Base-by-base conservation (phyloP, 2,797 vertebrate species). In the Perdix hodgsoniae region DNA sequence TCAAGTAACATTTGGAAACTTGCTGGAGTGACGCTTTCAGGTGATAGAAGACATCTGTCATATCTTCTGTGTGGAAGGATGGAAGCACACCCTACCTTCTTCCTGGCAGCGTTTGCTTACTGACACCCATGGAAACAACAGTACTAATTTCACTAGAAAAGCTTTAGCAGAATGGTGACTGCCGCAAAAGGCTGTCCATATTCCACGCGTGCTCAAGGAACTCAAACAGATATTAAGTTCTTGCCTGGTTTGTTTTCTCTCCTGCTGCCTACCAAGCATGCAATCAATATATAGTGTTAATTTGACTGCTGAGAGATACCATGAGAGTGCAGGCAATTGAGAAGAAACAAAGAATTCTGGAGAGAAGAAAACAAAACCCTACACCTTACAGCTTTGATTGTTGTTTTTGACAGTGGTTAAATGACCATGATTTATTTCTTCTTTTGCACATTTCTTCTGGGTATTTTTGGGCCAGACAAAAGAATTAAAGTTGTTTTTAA, bases 241-340 rank as follows among this genome's bases (percentile, higher is more conserved):
- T 79, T 82, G 12, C n/a, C 23, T 91, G 56, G 56, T 94, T 73
- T 91, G 49, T 76, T 91, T 80, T 89, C 19, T 22, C 42, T 91
- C 42, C 79, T 75, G 66, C 63, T 82, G 23, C 61, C 67, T 65
- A 31, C 76, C 59, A 75, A 75, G 69, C 67, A 84, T 88, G 27
- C 69, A 80, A 72, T 87, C 86, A 57, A 49, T 72, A 67, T 13
- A 27, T 57, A 88, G 72, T 60, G 60, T 79, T 94, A 92, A 78
- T 15, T 6, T 75, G 79, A 45, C 63, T 86, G 59, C 73, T 89
- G 84, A 85, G 85, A 86, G 72, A 74, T 60, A 89, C 70, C 63
- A 29, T 15, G 39, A 86, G 75, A 60, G 54, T 89, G n/a, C 59
- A 83, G 66, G 40, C 45, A 89, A 71, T 65, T 92, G 61, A 83